Conservation (phyloP, 2,113 vertebrate species). For the Pyxicephalus adspersus region DNA sequence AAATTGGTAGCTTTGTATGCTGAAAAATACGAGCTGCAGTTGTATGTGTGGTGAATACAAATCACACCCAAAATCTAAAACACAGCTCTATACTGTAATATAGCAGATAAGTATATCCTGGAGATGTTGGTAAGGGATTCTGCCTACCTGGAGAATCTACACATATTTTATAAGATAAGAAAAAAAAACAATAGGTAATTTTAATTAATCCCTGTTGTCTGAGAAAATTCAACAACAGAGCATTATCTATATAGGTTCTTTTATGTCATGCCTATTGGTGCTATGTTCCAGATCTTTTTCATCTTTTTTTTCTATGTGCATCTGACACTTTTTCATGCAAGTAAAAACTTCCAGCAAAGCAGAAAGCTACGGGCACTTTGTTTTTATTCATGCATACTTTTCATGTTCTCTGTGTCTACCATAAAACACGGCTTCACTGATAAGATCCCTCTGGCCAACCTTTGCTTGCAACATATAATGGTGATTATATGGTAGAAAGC, state of each 20-base stretch:
- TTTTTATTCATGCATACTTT: slow-evolving; percentile 52
- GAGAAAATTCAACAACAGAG: slow-evolving; percentile 25
- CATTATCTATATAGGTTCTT: slow-evolving; percentile 37
- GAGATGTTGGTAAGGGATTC: slow-evolving; percentile 43
- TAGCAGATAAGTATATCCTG: slow-evolving; percentile 22
- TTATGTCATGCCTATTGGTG: slow-evolving; percentile 40
- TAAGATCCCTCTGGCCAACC: slow-evolving; percentile 53
- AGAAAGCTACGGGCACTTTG: slow-evolving; percentile 47
- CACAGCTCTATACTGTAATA: slow-evolving; percentile 34
- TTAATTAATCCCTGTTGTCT: slow-evolving; percentile 53
- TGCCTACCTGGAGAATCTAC: slow-evolving; percentile 38
- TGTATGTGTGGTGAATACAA: slow-evolving; percentile 51
- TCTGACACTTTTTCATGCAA: slow-evolving; percentile 46
- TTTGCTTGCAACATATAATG: slow-evolving; percentile 39
- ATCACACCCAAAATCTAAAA: slow-evolving; percentile 29
- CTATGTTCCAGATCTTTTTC: slow-evolving; percentile 10
- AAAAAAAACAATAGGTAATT: slow-evolving; percentile 33
- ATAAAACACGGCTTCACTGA: slow-evolving; percentile 49
- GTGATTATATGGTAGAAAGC: slow-evolving; percentile 31
- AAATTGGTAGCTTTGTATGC: slow-evolving; percentile 39
- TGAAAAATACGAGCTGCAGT: slow-evolving; percentile 46
- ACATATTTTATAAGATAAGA: slow-evolving; percentile 53
- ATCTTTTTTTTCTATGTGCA: not conserved
- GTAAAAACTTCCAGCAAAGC: slow-evolving; percentile 37
- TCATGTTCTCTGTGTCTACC: slow-evolving; percentile 50